Conservation (phyloP, 2,888 invertebrate genomes). For the Nomada lathburiana region DNA sequence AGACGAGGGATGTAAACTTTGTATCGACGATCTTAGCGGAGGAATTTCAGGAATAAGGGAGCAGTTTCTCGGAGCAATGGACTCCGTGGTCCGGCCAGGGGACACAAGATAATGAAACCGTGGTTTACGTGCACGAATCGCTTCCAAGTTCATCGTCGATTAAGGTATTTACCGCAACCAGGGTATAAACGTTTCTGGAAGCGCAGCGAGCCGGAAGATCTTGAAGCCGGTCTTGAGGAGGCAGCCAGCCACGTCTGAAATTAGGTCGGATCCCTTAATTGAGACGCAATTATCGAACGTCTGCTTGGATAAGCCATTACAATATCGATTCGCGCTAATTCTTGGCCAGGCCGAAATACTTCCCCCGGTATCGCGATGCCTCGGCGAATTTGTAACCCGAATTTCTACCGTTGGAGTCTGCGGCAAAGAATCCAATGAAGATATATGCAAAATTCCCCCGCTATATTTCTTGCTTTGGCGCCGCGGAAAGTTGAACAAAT, state of each 20-base stretch:
- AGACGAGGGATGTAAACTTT: no score
- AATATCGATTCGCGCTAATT: conserved; percentile 62
- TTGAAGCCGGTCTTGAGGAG: conserved; percentile 54
- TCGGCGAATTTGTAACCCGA: background rate
- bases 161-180: conserved; percentile 66
- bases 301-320: conserved; percentile 51
- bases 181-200: conserved; percentile 67
- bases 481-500: no score
- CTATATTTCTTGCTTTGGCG: no score
- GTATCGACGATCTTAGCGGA: background rate
- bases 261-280: conserved; percentile 79
- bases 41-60: conserved; percentile 44
- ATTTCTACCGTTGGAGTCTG: background rate
- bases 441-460: no score
- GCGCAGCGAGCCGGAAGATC: conserved; percentile 63
- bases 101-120: conserved; percentile 66
- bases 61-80: conserved; percentile 20
- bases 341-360: conserved; percentile 24
- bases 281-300: conserved; percentile 78
- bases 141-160: conserved; percentile 65
- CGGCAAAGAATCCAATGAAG: background rate
- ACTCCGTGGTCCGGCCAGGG: conserved; percentile 37
- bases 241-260: conserved; percentile 63
- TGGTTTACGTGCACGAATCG: conserved; percentile 59
- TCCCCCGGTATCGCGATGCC: background rate